Percentiles rank a stretch among this genome's conserved stretches.
phyloP scores from a whole-genome alignment of 2,113 vertebrate genomes.

The Prolemur simus region DNA sequence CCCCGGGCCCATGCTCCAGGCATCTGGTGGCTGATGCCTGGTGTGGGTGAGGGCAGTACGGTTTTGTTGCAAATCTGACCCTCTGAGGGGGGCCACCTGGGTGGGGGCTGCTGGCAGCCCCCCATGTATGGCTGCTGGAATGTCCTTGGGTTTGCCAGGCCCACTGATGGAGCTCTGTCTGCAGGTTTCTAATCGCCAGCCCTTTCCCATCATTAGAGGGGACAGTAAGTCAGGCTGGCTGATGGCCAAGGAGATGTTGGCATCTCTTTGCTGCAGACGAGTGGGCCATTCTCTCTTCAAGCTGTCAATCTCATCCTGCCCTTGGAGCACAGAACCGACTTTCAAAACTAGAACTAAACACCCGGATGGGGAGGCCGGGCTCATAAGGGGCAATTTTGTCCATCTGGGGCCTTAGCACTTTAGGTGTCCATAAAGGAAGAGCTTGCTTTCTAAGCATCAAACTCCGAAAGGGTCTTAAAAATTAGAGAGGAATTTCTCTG shows the following conservation, averaged over 20 bases:
- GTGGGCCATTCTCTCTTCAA: not conserved
- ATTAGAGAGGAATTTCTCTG: constrained; percentile 13
- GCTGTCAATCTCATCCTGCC: not conserved
- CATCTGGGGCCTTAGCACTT: not conserved
- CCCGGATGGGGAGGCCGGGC: not conserved
- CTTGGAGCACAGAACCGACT: not conserved
- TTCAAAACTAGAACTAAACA: not conserved
- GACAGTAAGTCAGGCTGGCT: constrained; percentile 26
- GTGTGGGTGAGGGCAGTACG: not conserved
- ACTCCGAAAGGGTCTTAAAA: not conserved
- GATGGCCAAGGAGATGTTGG: constrained; percentile 29
- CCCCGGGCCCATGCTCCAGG: not conserved
- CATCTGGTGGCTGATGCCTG: not conserved
- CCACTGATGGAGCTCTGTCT: not conserved
- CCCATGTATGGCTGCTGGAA: not conserved
- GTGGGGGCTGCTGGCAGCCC: not conserved
- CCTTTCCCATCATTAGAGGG: constrained; percentile 1
- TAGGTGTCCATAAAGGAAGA: not conserved
- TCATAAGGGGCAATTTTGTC: not conserved
- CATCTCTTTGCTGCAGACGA: not conserved
- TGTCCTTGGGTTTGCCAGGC: not conserved
- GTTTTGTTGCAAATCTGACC: not conserved
- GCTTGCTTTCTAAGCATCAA: constrained; percentile 19
- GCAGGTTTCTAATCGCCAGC: not conserved
- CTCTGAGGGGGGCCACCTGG: not conserved